Evolutionary conservation across 2,797 vertebrate species (phyloP).

Genomic region (Gila robusta): DNA sequence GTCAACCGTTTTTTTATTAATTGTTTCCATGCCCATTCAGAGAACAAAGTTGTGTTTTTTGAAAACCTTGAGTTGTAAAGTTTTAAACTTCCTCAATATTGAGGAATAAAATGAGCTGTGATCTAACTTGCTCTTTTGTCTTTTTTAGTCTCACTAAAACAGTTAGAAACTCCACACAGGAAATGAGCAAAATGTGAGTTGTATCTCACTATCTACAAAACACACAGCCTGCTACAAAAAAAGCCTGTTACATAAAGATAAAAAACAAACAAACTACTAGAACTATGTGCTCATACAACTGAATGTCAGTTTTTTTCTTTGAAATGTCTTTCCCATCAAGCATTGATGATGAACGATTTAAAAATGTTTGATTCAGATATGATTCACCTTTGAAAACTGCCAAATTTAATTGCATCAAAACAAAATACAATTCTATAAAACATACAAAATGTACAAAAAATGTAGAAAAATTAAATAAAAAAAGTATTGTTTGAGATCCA

Average conservation of each 20-base stretch:
- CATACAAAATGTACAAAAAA: constrained; percentile 13
- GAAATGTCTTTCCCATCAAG: neutral
- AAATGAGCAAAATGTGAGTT: constrained; percentile 46
- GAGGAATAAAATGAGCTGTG: constrained; percentile 27
- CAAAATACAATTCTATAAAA: constrained; percentile 11
- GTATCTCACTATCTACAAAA: constrained; percentile 28
- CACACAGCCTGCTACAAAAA: neutral
- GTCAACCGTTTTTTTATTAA: neutral
- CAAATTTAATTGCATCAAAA: neutral
- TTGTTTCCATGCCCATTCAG: neutral
- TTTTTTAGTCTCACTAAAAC: constrained; percentile 34
- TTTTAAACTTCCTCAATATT: neutral
- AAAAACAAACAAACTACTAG: neutral
- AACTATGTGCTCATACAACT: neutral
- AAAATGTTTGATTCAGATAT: neutral
- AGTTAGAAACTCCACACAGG: constrained; percentile 51
- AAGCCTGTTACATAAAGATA: neutral
- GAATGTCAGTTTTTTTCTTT: neutral
- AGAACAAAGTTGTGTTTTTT: constrained; percentile 8
- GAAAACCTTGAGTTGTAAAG: constrained; percentile 26
- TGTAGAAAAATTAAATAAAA: neutral
- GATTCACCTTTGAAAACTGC: neutral
- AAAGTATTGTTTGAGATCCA: constrained; percentile 6
- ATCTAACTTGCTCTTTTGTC: constrained; percentile 11
- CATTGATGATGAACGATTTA: neutral